Evolutionary conservation across 2,888 invertebrate species (phyloP), one percentile per base, ranked within the genome.

Genomic region (Catocala fraxini): DNA sequence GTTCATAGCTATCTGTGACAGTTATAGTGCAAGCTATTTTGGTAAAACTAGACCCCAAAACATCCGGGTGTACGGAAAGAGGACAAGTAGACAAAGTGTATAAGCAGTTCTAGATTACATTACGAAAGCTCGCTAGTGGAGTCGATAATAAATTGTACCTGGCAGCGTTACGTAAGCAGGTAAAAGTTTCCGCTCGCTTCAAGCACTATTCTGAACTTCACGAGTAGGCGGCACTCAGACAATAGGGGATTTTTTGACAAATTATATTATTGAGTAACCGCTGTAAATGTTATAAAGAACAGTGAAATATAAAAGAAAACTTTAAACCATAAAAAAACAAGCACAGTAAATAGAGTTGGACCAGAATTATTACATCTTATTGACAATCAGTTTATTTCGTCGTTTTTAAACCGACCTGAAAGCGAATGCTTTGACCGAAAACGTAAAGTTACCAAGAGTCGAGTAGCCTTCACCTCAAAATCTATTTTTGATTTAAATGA

Each of bases 61-160:
- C 72, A 84, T 85, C 82, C 84, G 83, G 82, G 82, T 85, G 59
- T 75, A 70, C 68, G 69, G 65, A 85, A 85, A 82, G 79, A 80
- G 77, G 80, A 77, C 83, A 81, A 78, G 72, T 80, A 82, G 78
- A 84, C 77, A 71, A 83, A 78, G 81, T 83, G 81, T 82, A 84
- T 83, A 84, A 86, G 81, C 83, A 82, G 79, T 81, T 73, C 82
- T 88, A 86, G 85, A 88, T 87, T 75, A 88, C 77, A 89, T 93
- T 93, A 90, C 93, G 93, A 93, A 93, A 93, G 91, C 89, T 91
- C 80, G 87, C 85, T 25, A 85, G 85, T 89, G 87, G 79, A 87
- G 88, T 83, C 89, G 85, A 91, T 91, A 91, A 89, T 92, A 93
- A 93, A 92, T 91, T 89, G 90, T 91, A 84, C 86, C 87, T 89